Evolutionary conservation across 2,113 vertebrate genomes (phyloP).

Genomic region (Bombycilla garrulus): DNA sequence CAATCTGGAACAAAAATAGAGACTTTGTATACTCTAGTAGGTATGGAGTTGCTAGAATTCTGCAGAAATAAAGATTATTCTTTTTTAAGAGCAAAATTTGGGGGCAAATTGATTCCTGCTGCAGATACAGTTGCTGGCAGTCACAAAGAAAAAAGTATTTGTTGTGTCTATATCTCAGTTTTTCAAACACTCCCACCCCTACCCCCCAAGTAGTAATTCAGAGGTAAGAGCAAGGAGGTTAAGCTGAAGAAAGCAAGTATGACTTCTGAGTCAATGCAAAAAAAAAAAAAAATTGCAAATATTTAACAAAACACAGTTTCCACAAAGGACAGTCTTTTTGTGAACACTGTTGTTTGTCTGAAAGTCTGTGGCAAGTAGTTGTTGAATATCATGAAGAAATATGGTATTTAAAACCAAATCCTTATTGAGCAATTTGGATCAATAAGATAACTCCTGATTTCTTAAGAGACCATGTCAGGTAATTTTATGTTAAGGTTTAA

Average conservation of each 20-base stretch:
- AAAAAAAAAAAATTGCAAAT: neutral
- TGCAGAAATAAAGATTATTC: neutral
- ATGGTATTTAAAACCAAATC: neutral
- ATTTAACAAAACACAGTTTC: neutral
- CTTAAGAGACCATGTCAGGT: neutral
- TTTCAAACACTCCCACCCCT: neutral
- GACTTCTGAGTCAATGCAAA: neutral
- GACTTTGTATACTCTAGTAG: neutral
- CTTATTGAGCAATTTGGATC: neutral
- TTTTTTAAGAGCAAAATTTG: neutral
- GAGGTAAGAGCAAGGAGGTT: neutral
- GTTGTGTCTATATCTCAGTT: neutral
- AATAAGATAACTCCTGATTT: neutral
- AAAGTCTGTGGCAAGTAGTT: neutral
- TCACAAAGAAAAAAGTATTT: neutral
- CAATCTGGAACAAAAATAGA: neutral
- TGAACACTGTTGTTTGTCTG: neutral
- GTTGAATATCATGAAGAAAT: neutral
- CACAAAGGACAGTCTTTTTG: neutral
- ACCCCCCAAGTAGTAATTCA: neutral
- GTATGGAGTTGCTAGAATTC: neutral
- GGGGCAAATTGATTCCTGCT: neutral
- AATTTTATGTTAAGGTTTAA: neutral
- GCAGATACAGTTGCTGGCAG: neutral
- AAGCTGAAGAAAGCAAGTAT: neutral